Base-by-base conservation (phyloP, 2,888 invertebrate species). In the Leucozona laternaria region DNA sequence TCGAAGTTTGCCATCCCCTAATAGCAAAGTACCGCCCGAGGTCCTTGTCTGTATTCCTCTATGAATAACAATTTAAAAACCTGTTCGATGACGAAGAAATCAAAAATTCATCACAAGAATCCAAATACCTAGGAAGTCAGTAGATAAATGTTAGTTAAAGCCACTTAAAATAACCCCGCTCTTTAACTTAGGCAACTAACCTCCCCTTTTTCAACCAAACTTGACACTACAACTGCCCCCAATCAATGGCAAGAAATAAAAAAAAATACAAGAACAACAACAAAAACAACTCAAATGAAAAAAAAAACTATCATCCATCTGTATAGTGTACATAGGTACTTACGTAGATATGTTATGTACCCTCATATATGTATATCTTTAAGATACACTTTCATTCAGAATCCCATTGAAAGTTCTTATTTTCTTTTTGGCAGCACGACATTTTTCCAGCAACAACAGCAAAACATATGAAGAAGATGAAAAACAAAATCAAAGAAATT, bases 321-420 rank as follows among this genome's bases (percentile, higher is more conserved):
- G 78, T 79, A n/a, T 40, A 10, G 10, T 25, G 62, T 62, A 62
- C 53, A 15, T 53, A 53, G 25, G 15, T 53, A 62, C 53, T 25
- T 53, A 53, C 53, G 15, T 53, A 20, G 11, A 28, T 15, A n/a
- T n/a, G n/a, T n/a, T n/a, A n/a, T n/a, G 5, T 50, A 50, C 50
- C 20, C 11, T 17, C 45, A n/a, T 43, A 17, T 5, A 17, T 17
- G 6, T 60, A 15, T 71, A 82, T 82, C 86, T 86, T 86, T 75
- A 86, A 82, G 86, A 79, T 82, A 86, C 86, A 86, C 77, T 79
- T 86, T 86, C 86, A 86, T 86, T 86, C 78, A 86, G 82, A 82
- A 86, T 60, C 76, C 50, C 64, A 70, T 13, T 55, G 79, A 62
- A 79, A 60, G 64, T 66, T 71, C 40, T 62, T 77, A 31, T 73